These are phyloP conservation scores for Callipepla squamata DNA, from an alignment of 2,113 vertebrate species.

Conservation along the genomic window DNA sequence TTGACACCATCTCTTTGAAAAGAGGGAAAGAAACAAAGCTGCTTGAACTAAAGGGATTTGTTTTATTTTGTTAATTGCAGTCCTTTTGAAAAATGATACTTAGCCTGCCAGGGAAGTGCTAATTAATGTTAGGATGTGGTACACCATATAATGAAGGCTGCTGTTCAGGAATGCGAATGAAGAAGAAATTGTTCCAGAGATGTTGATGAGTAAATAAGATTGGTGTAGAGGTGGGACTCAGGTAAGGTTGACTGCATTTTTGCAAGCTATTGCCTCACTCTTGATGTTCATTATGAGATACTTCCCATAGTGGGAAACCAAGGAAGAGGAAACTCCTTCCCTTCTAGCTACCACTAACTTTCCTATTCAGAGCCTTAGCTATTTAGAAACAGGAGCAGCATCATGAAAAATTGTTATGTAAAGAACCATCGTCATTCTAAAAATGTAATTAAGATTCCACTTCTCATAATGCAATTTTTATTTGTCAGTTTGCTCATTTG, in stretches of 20 bases:
- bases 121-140: constrained; percentile 65
- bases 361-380: neutral
- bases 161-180: constrained; percentile 39
- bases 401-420: neutral
- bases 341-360: neutral
- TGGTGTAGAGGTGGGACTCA: constrained; percentile 31
- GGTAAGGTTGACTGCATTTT: constrained; percentile 19
- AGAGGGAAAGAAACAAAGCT: neutral
- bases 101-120: constrained; percentile 16
- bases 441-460: neutral
- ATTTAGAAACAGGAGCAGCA: neutral
- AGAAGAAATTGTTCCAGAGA: neutral
- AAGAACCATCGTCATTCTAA: neutral
- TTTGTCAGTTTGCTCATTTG: neutral
- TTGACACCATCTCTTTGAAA: constrained; percentile 26
- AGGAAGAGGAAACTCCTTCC: neutral
- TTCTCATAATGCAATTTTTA: neutral
- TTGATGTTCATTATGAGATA: neutral
- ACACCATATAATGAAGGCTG: constrained; percentile 44
- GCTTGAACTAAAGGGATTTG: neutral
- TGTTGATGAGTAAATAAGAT: constrained; percentile 69
- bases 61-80: constrained; percentile 56
- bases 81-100: constrained; percentile 52
- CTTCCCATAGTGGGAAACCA: neutral
- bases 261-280: neutral